phyloP scores from a whole-genome alignment of 2,797 vertebrate genomes.

The Gadopsis bispinosus region DNA sequence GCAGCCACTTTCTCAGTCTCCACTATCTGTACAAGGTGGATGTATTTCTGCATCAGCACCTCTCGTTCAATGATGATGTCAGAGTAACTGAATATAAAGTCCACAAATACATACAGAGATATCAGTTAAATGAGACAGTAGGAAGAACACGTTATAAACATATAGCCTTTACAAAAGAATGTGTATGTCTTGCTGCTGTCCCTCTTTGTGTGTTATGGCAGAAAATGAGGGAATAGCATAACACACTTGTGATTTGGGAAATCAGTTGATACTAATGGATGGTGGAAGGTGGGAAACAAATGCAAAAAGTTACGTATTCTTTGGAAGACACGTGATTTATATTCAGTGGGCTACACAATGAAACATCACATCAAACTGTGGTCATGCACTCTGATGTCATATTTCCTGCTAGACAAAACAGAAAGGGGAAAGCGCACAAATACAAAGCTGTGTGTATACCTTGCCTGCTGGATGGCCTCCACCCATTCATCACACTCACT shows the following conservation, averaged over 20 bases:
- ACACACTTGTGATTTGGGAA: not conserved
- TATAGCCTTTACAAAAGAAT: not conserved
- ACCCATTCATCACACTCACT: slow-evolving; percentile 95
- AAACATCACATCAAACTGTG: slow-evolving; percentile 13
- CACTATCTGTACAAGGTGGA: slow-evolving; percentile 97
- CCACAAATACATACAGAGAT: not conserved
- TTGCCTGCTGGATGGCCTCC: slow-evolving; percentile 97
- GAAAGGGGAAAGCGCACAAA: not conserved
- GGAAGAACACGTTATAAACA: not conserved
- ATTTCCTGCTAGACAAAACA: slow-evolving; percentile 3
- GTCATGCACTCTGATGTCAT: not conserved
- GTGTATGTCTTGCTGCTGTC: not conserved
- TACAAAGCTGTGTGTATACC: slow-evolving; percentile 79
- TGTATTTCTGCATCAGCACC: slow-evolving; percentile 98
- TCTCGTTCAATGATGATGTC: slow-evolving; percentile 96
- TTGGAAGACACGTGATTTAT: slow-evolving; percentile 6
- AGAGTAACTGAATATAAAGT: slow-evolving; percentile 88
- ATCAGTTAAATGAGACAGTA: not conserved
- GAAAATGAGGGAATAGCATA: not conserved
- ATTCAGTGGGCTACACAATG: slow-evolving; percentile 4
- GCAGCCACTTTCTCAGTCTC: slow-evolving; percentile 98
- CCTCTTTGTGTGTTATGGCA: not conserved
- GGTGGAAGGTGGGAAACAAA: not conserved
- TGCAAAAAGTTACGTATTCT: not conserved
- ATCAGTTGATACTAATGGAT: not conserved